phyloP scores from a whole-genome alignment of 2,888 invertebrate species.

The Polylopha cassiicola region DNA sequence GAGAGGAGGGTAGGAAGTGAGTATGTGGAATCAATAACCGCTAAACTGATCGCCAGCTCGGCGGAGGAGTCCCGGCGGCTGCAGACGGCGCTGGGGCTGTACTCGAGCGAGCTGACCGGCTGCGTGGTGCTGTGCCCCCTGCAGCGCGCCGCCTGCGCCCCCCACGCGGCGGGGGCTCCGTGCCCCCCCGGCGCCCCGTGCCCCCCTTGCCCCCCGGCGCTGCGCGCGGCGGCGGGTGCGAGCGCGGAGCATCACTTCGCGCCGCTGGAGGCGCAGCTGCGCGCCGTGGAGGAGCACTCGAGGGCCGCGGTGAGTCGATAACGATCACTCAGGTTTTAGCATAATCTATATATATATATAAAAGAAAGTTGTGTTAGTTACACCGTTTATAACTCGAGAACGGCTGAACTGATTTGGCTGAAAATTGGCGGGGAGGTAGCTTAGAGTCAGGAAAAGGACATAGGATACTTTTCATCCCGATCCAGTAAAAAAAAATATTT shows the following conservation, averaged over 20 bases:
- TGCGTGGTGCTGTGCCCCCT: conserved; percentile 88
- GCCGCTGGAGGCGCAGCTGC: conserved; percentile 89
- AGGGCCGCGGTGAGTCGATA: conserved; percentile 71
- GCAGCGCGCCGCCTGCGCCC: conserved; percentile 32
- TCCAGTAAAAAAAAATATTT: no score
- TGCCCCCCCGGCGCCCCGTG: conserved; percentile 27
- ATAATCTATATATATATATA: no score
- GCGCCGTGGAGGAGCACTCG: conserved; percentile 79
- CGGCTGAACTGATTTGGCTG: no score
- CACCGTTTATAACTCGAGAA: no score
- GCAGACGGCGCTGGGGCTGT: conserved; percentile 95
- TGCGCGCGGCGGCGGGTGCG: conserved; percentile 68
- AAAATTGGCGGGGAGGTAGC: no score
- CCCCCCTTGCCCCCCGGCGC: conserved; percentile 75
- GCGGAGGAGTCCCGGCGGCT: conserved; percentile 84
- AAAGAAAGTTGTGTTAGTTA: no score
- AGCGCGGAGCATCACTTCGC: conserved; percentile 96
- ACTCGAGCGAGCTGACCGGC: conserved; percentile 93
- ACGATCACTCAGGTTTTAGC: conserved; percentile 5
- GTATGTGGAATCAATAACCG: neutral
- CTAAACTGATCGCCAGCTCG: conserved; percentile 31
- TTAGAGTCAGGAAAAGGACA: no score
- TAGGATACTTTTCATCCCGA: no score
- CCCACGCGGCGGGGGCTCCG: conserved; percentile 57
- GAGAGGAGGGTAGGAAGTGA: neutral